Conservation (phyloP, 2,113 vertebrate genomes). For the Halcyon senegalensis region DNA sequence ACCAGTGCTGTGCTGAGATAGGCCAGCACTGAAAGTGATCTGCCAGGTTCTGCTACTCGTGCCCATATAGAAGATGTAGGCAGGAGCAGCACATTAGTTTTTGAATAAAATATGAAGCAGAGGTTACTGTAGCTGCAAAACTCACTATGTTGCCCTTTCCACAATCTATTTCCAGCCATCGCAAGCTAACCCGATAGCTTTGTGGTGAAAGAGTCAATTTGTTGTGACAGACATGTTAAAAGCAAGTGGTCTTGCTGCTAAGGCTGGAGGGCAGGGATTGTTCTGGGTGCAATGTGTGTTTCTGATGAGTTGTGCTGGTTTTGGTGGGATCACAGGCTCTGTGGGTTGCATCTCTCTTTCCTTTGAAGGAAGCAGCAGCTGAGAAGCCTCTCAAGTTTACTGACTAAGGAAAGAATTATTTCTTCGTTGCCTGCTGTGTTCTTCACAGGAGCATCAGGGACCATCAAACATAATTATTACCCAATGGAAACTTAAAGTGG, state of each 20-base stretch:
- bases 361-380: neutral
- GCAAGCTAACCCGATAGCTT: neutral
- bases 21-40: neutral
- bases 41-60: neutral
- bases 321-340: neutral
- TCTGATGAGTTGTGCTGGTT: neutral
- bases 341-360: neutral
- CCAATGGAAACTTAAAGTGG: neutral
- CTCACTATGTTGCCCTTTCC: neutral
- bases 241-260: neutral
- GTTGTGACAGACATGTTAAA: neutral
- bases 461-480: neutral
- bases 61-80: rapidly evolving
- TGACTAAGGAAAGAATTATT: neutral
- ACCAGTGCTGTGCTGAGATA: neutral
- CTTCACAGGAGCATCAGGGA: neutral
- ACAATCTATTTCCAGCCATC: neutral
- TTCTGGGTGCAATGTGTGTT: neutral
- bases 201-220: neutral
- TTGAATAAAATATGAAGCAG: neutral
- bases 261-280: neutral
- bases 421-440: neutral
- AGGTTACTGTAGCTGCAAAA: neutral
- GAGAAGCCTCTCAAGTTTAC: neutral
- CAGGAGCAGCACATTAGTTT: neutral